Percentiles rank a stretch among this genome's conserved stretches.
These are phyloP conservation scores for Chymomyza amoena DNA, from an alignment of 2,888 invertebrate genomes.

Conservation along the genomic window DNA sequence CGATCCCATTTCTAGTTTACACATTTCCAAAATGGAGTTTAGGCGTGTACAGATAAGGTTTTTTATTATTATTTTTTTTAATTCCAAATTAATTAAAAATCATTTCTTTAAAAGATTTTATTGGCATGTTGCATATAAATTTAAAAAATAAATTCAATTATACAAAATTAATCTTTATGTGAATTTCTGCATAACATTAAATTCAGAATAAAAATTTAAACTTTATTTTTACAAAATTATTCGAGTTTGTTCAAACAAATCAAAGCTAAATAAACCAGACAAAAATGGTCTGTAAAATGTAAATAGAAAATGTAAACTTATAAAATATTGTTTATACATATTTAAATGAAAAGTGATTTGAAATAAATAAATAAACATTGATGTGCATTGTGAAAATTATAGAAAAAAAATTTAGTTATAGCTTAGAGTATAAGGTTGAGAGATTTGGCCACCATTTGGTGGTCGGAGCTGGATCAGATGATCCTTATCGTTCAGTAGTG, in stretches of 20 bases:
- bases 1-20: too few relatives aligned
- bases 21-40: too few relatives aligned
- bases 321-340: neutral
- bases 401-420: neutral
- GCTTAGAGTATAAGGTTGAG: neutral
- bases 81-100: neutral
- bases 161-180: conserved; percentile 4
- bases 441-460: neutral
- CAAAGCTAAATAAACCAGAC: too few relatives aligned
- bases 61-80: too few relatives aligned
- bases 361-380: neutral
- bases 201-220: neutral
- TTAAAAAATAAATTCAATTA: conserved; percentile 19
- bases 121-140: conserved; percentile 3
- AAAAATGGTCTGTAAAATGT: neutral
- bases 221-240: neutral
- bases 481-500: neutral
- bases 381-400: neutral
- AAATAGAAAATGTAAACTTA: neutral
- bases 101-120: neutral
- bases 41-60: too few relatives aligned
- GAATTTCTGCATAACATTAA: neutral
- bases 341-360: conserved; percentile 1
- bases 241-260: too few relatives aligned
- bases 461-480: neutral